Conservation (phyloP, 2,888 invertebrate species). For the Oligia fasciuncula region DNA sequence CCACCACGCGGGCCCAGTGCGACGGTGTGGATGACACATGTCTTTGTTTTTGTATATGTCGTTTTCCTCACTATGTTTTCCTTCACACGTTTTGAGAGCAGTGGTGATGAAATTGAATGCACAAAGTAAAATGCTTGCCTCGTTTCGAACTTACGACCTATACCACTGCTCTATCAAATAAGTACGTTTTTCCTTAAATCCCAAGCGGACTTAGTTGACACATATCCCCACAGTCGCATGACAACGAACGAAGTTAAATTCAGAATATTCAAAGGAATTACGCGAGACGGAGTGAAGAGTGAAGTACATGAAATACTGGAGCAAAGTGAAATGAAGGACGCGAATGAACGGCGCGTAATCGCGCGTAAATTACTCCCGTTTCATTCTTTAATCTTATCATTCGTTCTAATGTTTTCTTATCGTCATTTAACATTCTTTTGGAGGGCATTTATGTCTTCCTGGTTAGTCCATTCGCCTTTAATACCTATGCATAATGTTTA, state of each 20-base stretch:
- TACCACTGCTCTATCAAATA: slow-evolving; percentile 4
- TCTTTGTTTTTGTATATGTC: background rate
- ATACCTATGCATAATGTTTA: background rate
- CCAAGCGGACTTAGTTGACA: slow-evolving; percentile 15
- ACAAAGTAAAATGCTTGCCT: background rate
- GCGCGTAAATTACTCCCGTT: slow-evolving; percentile 56
- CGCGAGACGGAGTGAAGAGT: slow-evolving; percentile 29
- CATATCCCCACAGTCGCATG: slow-evolving; percentile 8
- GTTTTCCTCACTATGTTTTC: background rate
- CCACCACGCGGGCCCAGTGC: no score
- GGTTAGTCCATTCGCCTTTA: background rate
- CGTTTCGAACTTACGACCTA: background rate
- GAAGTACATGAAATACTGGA: slow-evolving; percentile 43
- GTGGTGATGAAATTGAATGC: background rate
- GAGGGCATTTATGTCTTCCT: background rate
- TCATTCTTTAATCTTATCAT: slow-evolving; percentile 61
- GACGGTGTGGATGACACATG: background rate
- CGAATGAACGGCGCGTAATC: slow-evolving; percentile 62
- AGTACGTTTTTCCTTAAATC: slow-evolving; percentile 16
- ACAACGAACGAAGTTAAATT: slow-evolving; percentile 47
- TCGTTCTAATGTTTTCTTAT: slow-evolving; percentile 64
- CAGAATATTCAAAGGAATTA: slow-evolving; percentile 53
- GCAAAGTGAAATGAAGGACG: slow-evolving; percentile 62
- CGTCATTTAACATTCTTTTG: slow-evolving; percentile 67
- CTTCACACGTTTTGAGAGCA: background rate